Conservation (phyloP, 2,797 vertebrate species). For the Ctenochaetus hawaiiensis region DNA sequence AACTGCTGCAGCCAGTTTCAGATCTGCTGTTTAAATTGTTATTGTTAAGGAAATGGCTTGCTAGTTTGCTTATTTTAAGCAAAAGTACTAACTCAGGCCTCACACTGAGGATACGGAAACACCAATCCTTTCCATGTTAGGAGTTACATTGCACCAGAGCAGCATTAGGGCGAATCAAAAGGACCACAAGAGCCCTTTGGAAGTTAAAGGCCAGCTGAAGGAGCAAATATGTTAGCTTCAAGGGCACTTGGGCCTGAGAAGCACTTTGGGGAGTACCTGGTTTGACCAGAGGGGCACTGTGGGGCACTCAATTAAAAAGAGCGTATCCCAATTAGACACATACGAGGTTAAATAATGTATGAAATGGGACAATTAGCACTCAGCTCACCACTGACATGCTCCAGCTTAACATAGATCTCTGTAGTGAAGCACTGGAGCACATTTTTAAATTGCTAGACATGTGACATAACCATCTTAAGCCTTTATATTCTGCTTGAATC, state of each 20-base stretch:
- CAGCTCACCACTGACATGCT: neutral
- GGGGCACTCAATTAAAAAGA: conserved; percentile 2
- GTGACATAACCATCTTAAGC: too few species aligned
- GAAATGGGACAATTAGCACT: neutral
- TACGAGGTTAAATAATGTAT: neutral
- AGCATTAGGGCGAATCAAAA: conserved; percentile 38
- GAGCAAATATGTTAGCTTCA: conserved; percentile 21
- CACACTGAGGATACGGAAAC: neutral
- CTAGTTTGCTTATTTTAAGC: too few species aligned
- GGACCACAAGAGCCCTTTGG: conserved; percentile 7
- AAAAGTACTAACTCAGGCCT: neutral
- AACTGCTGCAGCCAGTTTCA: neutral
- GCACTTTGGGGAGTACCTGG: conserved; percentile 13
- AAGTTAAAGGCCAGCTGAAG: conserved; percentile 14
- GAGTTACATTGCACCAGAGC: neutral
- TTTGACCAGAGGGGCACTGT: neutral
- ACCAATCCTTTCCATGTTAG: neutral
- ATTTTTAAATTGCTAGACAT: too few species aligned
- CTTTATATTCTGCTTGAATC: neutral
- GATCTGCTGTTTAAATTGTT: neutral
- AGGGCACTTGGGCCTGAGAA: conserved; percentile 17
- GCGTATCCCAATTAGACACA: neutral
- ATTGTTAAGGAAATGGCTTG: too few species aligned
- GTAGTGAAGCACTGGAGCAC: neutral
- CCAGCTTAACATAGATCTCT: neutral